Conservation (phyloP, 2,888 invertebrate species). For the Hypomecis atomaria region DNA sequence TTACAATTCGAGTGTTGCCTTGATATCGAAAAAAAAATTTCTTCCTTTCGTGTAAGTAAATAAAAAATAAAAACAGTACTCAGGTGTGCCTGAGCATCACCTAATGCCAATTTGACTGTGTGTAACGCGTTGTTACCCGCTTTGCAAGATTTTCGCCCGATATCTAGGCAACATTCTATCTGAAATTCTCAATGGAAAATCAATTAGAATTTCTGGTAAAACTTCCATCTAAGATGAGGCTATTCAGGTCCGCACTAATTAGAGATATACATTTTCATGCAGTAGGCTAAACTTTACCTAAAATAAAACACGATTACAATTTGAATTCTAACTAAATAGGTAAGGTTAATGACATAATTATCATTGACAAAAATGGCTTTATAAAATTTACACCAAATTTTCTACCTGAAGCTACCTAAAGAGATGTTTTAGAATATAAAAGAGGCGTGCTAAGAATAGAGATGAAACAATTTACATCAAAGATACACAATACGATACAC, state of each 20-base stretch:
- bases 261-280: slow-evolving; percentile 29
- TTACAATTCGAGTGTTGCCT: too few species aligned
- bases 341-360: slow-evolving; percentile 8
- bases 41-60: too few species aligned
- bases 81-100: too few species aligned
- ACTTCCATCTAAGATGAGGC: background rate
- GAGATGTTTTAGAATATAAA: slow-evolving; percentile 34
- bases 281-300: slow-evolving; percentile 36
- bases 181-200: too few species aligned
- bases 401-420: slow-evolving; percentile 37
- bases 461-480: slow-evolving; percentile 36
- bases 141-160: too few species aligned
- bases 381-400: slow-evolving; percentile 26
- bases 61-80: too few species aligned
- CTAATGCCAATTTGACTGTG: too few species aligned
- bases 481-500: slow-evolving; percentile 41
- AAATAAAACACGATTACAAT: slow-evolving; percentile 33
- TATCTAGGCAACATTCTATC: too few species aligned
- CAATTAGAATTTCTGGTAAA: slow-evolving; percentile 6
- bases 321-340: slow-evolving; percentile 28
- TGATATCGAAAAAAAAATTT: too few species aligned
- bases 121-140: too few species aligned
- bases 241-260: slow-evolving; percentile 10
- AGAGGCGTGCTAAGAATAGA: slow-evolving; percentile 45
- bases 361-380: slow-evolving; percentile 21